A percentile compares a stretch with the other conserved stretches of the same genome.
Conservation (phyloP, 2,888 invertebrate species). For the Heliconius cydno region DNA sequence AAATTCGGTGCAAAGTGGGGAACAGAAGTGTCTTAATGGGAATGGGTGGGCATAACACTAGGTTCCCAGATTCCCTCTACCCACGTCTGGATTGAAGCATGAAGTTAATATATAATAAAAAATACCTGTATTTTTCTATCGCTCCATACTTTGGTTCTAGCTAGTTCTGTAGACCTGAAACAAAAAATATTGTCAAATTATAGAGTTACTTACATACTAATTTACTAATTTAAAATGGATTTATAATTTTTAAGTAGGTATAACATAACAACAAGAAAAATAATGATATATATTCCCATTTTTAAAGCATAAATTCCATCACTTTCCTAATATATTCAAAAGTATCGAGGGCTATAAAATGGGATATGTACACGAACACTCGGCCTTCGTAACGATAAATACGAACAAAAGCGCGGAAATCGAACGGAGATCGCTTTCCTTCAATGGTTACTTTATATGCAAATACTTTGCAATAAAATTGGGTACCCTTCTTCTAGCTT, state of each 20-base stretch:
- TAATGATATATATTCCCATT: background rate
- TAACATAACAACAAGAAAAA: background rate
- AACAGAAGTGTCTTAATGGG: too few species aligned
- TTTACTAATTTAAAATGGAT: background rate
- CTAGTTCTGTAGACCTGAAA: slow-evolving; percentile 25
- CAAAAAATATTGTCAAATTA: slow-evolving; percentile 18
- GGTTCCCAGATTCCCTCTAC: too few species aligned
- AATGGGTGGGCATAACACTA: too few species aligned
- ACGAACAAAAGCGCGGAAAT: slow-evolving; percentile 73
- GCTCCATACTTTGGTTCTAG: slow-evolving; percentile 17
- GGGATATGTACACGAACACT: slow-evolving; percentile 62
- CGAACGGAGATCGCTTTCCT: slow-evolving; percentile 81
- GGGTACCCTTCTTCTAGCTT: slow-evolving; percentile 81
- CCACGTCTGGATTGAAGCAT: too few species aligned
- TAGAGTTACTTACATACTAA: background rate
- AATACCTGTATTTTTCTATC: slow-evolving; percentile 30
- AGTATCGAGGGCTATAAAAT: slow-evolving; percentile 78
- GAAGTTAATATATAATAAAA: background rate
- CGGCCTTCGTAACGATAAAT: slow-evolving; percentile 81
- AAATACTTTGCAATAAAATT: slow-evolving; percentile 81
- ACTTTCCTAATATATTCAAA: slow-evolving; percentile 67
- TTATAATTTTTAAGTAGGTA: background rate
- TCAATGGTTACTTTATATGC: slow-evolving; percentile 84
- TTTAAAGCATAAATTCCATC: background rate
- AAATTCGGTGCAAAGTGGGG: too few species aligned